Evolutionary conservation across 1,140 invertebrate species (phyloP).

Genomic region (Drosophila ercepeae): DNA sequence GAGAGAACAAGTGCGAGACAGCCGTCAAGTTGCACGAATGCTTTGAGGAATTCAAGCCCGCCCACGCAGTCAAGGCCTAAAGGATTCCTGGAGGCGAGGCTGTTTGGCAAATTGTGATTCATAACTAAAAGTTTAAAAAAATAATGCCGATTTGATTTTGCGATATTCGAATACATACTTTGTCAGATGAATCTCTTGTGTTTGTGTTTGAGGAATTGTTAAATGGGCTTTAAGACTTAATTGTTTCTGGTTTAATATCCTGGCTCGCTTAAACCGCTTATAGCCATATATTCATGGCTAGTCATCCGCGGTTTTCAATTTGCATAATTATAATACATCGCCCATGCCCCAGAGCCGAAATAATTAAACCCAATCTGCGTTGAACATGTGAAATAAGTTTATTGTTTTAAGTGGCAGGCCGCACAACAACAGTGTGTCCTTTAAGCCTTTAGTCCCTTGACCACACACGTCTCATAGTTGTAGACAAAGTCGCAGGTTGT

Average conservation of each 20-base stretch:
- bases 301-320: conserved; percentile 63
- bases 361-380: conserved; percentile 51
- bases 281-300: conserved; percentile 43
- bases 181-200: conserved; percentile 1
- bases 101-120: conserved; percentile 63
- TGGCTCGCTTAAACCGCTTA: conserved; percentile 56
- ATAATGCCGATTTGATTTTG: background rate
- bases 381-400: conserved; percentile 67
- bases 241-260: conserved; percentile 9
- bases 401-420: conserved; percentile 40
- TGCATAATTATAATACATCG: conserved; percentile 67
- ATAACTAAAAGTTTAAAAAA: conserved; percentile 27
- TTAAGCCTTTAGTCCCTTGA: conserved; percentile 45
- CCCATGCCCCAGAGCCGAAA: conserved; percentile 8
- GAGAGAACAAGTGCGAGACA: conserved; percentile 64
- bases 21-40: conserved; percentile 60
- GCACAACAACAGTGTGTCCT: too few relatives aligned
- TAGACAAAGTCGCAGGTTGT: conserved; percentile 43
- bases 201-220: background rate
- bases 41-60: conserved; percentile 58
- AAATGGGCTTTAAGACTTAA: background rate
- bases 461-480: conserved; percentile 54
- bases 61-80: conserved; percentile 45
- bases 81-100: background rate
- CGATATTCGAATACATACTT: conserved; percentile 17